phyloP scores from a whole-genome alignment of 2,113 vertebrate genomes.

The Gambusia holbrooki region DNA sequence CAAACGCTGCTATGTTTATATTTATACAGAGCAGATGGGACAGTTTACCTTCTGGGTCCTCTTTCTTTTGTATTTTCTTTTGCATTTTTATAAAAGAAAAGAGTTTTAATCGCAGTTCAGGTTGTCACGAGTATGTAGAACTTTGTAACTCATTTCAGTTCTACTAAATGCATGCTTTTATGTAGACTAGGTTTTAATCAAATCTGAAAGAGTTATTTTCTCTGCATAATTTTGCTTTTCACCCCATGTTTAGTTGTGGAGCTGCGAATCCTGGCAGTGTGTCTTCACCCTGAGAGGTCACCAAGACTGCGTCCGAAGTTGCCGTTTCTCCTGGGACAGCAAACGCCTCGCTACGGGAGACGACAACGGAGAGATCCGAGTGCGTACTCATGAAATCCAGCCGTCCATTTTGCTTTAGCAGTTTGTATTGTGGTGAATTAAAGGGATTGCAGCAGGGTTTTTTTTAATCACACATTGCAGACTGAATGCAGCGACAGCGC shows the following conservation, averaged over 20 bases:
- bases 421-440: neutral
- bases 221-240: neutral
- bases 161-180: neutral
- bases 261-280: slow-evolving; percentile 78
- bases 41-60: neutral
- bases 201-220: neutral
- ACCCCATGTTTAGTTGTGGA: slow-evolving; percentile 85
- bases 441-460: neutral
- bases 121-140: neutral
- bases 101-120: neutral
- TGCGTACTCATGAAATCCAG: slow-evolving; percentile 57
- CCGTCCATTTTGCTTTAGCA: neutral
- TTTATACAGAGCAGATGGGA: neutral
- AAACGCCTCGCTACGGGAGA: slow-evolving; percentile 90
- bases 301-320: slow-evolving; percentile 91
- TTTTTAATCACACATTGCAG: neutral
- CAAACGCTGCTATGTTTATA: neutral
- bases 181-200: neutral
- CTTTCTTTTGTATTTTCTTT: neutral
- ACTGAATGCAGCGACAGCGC: neutral
- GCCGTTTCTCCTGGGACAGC: slow-evolving; percentile 86
- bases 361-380: slow-evolving; percentile 94
- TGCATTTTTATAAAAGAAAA: neutral
- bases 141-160: neutral
- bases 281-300: slow-evolving; percentile 84